A percentile compares a stretch with the other conserved stretches of the same genome.
These are phyloP conservation scores for Aurelia sp. DNA, from an alignment of 30 jellyfish, hydroid and myxozoan genomes.

Conservation along the genomic window DNA sequence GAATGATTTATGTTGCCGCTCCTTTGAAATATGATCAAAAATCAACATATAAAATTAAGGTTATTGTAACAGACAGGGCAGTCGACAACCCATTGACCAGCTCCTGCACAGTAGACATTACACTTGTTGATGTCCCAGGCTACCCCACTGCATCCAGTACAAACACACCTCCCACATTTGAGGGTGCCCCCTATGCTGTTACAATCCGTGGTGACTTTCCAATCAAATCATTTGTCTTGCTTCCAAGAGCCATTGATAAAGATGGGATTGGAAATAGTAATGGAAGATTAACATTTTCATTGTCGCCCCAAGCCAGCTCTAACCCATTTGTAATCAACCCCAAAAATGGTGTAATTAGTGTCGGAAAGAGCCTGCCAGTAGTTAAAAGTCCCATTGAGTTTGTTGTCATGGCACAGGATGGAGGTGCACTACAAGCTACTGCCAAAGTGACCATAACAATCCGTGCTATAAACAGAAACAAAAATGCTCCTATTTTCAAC, in stretches of 20 bases:
- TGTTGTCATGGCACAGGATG: conserved; percentile 72
- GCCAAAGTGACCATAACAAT: conserved; percentile 51
- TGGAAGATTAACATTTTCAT: conserved; percentile 61
- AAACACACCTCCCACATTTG: conserved; percentile 61
- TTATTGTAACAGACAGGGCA: conserved; percentile 87
- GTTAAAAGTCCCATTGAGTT: conserved; percentile 12
- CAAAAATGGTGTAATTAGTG: conserved; percentile 86
- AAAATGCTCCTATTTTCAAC: conserved; percentile 62
- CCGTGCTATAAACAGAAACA: conserved; percentile 58
- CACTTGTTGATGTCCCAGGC: conserved; percentile 77
- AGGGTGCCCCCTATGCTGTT: conserved; percentile 47
- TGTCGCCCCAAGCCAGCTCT: conserved; percentile 48
- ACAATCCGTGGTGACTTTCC: conserved; percentile 91
- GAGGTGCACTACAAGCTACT: conserved; percentile 48
- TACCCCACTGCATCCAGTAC: conserved; percentile 73
- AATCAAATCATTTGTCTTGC: conserved; percentile 67
- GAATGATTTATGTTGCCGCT: conserved; percentile 85
- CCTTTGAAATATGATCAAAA: conserved; percentile 56
- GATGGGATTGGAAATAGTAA: conserved; percentile 68
- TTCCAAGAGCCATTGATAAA: conserved; percentile 69
- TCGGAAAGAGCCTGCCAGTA: conserved; percentile 46
- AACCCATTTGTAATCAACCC: conserved; percentile 67
- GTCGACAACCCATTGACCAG: conserved; percentile 60
- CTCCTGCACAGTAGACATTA: conserved; percentile 61
- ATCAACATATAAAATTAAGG: conserved; percentile 55